These are phyloP conservation scores for Gila orcuttii DNA, from an alignment of 2,113 vertebrate genomes.

Conservation along the genomic window DNA sequence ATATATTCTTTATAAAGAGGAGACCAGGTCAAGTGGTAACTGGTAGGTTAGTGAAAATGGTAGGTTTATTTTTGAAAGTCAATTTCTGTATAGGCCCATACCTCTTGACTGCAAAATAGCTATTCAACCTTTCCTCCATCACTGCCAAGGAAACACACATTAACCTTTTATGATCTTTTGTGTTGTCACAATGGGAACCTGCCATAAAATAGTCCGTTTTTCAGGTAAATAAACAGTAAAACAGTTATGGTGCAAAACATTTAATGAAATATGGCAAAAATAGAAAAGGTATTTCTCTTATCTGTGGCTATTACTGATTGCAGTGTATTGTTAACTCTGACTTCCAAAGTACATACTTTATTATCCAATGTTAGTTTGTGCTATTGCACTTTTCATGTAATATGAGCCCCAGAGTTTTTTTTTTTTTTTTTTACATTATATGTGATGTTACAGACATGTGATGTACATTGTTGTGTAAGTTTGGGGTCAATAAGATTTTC, in stretches of 20 bases:
- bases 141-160: not conserved
- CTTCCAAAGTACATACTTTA: too few relatives aligned
- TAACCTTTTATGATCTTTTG: not conserved
- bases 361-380: too few relatives aligned
- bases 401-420: too few relatives aligned
- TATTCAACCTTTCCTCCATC: slow-evolving; percentile 3
- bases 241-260: not conserved
- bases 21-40: not conserved
- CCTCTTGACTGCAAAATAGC: slow-evolving; percentile 28
- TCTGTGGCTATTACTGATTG: too few relatives aligned
- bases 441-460: too few relatives aligned
- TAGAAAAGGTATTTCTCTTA: not conserved
- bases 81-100: not conserved
- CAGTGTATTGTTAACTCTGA: too few relatives aligned
- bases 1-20: not conserved
- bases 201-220: not conserved
- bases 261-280: not conserved
- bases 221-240: not conserved
- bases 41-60: not conserved
- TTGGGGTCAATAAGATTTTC: not conserved
- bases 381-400: too few relatives aligned
- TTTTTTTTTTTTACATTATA: too few relatives aligned
- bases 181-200: slow-evolving; percentile 4
- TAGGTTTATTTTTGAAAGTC: slow-evolving; percentile 20
- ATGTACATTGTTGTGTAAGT: too few relatives aligned